Evolutionary conservation across 2,888 invertebrate genomes (phyloP).

Genomic region (Galerucella pusilla): DNA sequence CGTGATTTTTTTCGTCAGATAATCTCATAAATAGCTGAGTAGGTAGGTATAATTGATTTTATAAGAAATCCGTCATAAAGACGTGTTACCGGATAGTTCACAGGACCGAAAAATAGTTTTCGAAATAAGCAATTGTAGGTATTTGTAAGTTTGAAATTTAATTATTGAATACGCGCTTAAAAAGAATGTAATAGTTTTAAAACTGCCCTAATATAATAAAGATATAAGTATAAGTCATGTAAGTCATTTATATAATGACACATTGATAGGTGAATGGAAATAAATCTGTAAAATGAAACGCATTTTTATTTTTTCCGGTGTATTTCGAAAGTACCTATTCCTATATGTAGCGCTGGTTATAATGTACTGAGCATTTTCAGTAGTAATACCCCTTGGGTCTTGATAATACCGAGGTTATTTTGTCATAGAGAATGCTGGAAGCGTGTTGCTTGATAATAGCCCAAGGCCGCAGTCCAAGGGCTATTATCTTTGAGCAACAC

Average conservation of each 20-base stretch:
- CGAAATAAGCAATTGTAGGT: conserved; percentile 23
- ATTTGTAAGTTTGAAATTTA: conserved; percentile 28
- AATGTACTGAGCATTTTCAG: not conserved
- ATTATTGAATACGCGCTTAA: conserved; percentile 29
- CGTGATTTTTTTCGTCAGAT: too few relatives aligned
- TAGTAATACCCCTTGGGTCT: too few relatives aligned
- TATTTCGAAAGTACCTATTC: too few relatives aligned
- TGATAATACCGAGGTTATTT: too few relatives aligned
- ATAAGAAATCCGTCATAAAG: too few relatives aligned
- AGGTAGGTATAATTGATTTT: too few relatives aligned
- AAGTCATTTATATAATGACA: conserved; percentile 46
- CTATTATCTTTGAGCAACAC: too few relatives aligned
- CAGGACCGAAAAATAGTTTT: conserved; percentile 9
- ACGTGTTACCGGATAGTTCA: too few relatives aligned
- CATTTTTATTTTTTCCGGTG: not conserved
- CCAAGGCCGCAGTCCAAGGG: too few relatives aligned
- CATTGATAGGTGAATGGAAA: conserved; percentile 35
- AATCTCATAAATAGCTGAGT: too few relatives aligned
- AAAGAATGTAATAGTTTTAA: conserved; percentile 41
- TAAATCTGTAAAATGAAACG: not conserved
- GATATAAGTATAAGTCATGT: conserved; percentile 46
- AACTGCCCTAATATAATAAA: conserved; percentile 52
- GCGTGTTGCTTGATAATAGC: too few relatives aligned
- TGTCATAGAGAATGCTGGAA: too few relatives aligned
- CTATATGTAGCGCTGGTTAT: not conserved